phyloP scores from a whole-genome alignment of 2,113 vertebrate genomes.

The Malurus alboscapulatus region DNA sequence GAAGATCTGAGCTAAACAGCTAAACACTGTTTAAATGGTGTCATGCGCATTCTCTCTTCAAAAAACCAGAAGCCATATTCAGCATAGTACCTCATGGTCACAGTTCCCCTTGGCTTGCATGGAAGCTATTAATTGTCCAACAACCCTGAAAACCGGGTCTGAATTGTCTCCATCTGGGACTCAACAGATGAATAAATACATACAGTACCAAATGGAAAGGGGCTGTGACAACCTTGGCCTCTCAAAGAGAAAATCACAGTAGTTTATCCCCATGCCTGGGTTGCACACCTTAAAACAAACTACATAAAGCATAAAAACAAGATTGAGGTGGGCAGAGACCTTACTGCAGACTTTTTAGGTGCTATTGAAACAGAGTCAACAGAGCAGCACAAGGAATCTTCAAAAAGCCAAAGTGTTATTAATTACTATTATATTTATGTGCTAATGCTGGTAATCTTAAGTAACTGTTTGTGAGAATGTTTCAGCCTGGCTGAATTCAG shows the following conservation, averaged over 20 bases:
- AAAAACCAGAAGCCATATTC: not conserved
- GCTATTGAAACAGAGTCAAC: constrained; percentile 21
- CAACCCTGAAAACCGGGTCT: constrained; percentile 5
- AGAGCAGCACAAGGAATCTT: constrained; percentile 23
- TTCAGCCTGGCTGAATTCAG: constrained; percentile 73
- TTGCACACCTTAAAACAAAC: not conserved
- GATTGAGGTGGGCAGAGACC: not conserved
- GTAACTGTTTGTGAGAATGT: constrained; percentile 77
- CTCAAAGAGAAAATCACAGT: not conserved
- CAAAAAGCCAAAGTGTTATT: constrained; percentile 64
- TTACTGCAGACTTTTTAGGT: not conserved
- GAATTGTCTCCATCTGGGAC: not conserved
- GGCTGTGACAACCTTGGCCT: not conserved
- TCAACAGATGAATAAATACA: not conserved
- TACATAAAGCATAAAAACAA: not conserved
- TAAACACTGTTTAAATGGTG: not conserved
- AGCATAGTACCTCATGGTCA: not conserved
- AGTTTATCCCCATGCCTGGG: not conserved
- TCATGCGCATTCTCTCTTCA: fast-evolving
- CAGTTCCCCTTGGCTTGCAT: not conserved
- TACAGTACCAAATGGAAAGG: not conserved
- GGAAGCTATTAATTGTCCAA: not conserved
- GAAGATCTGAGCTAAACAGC: not conserved
- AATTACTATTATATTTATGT: constrained; percentile 62
- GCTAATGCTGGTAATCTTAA: constrained; percentile 69